Conservation (phyloP, 1,140 invertebrate species). For the Holotrichia oblita region DNA sequence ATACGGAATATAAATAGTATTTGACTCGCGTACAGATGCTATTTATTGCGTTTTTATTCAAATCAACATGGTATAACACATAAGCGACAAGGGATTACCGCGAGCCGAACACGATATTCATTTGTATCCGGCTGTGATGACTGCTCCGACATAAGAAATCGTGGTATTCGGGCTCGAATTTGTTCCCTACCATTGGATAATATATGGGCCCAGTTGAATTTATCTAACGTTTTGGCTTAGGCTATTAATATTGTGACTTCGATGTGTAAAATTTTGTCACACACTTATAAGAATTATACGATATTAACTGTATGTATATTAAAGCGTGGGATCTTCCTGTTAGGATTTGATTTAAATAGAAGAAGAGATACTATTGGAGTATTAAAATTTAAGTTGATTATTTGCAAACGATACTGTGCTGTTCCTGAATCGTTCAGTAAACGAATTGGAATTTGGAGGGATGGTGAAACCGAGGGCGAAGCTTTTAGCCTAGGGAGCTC, state of each 20-base stretch:
- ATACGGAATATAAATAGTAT: neutral
- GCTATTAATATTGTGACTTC: neutral
- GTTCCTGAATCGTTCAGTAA: no score
- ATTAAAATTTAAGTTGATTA: no score
- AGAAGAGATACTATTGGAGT: no score
- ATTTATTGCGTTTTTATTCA: slow-evolving; percentile 31
- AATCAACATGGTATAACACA: slow-evolving; percentile 29
- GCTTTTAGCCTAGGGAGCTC: no score
- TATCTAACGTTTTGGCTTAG: neutral
- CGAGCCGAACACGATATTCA: neutral
- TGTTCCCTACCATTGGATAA: neutral
- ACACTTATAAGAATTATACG: no score
- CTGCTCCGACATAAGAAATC: neutral
- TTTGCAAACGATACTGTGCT: no score
- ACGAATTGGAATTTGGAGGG: no score
- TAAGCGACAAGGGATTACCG: neutral
- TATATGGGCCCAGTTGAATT: neutral
- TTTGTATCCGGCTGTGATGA: slow-evolving; percentile 2
- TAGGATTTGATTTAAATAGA: no score
- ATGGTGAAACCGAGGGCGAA: no score
- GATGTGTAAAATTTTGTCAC: no score
- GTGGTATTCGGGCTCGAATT: neutral
- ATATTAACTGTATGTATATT: no score
- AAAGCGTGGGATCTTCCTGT: no score
- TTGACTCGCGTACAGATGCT: slow-evolving; percentile 11